These are phyloP conservation scores for Stichodactyla helianthus DNA, from an alignment of 64 coral and sea anemone genomes.

Conservation along the genomic window DNA sequence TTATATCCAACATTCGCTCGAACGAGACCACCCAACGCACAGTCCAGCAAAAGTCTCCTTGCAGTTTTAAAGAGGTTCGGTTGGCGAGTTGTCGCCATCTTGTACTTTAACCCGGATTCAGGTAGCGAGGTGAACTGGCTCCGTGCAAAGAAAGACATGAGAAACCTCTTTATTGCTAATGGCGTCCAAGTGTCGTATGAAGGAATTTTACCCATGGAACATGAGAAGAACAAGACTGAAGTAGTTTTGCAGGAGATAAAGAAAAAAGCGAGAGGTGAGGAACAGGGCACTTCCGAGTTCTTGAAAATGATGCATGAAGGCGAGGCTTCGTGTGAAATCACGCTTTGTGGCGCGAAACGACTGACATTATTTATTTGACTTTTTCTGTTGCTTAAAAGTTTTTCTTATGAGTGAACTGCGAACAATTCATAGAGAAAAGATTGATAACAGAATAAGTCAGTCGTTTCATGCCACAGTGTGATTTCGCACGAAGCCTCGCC, in stretches of 20 bases:
- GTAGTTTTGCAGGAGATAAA: slow-evolving; percentile 36
- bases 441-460: too few species aligned
- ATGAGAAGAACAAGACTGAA: background rate
- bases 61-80: slow-evolving; percentile 63
- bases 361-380: background rate
- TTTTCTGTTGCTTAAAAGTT: too few species aligned
- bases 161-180: slow-evolving; percentile 15
- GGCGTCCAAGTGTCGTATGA: slow-evolving; percentile 42
- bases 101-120: slow-evolving; percentile 19
- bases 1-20: slow-evolving; percentile 73
- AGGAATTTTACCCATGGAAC: slow-evolving; percentile 31
- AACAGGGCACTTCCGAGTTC: too few species aligned
- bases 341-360: too few species aligned
- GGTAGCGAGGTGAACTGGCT: slow-evolving; percentile 34
- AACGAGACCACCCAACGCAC: slow-evolving; percentile 59
- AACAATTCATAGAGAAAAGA: background rate
- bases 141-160: slow-evolving; percentile 52
- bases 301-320: too few species aligned
- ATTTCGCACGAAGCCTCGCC: too few species aligned
- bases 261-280: slow-evolving; percentile 66
- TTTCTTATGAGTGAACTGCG: too few species aligned
- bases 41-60: slow-evolving; percentile 57
- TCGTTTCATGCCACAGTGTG: too few species aligned
- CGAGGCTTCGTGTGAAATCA: too few species aligned
- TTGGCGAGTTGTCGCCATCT: slow-evolving; percentile 52